phyloP scores from a whole-genome alignment of 1,140 invertebrate genomes.

The Eriosoma lanigerum region DNA sequence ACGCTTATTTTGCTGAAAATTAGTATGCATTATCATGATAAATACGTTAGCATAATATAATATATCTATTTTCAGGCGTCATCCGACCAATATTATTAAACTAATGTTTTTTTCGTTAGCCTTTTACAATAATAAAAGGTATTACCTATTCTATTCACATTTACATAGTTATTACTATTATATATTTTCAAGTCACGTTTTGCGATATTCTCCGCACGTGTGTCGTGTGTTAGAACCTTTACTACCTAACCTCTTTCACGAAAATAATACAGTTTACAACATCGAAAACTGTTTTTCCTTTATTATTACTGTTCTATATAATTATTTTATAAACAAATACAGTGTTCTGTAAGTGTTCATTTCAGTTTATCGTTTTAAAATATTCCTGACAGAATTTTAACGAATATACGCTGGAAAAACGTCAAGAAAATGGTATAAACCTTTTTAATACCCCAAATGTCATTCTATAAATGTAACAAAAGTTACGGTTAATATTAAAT shows the following conservation, averaged over 20 bases:
- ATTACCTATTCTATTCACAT: not conserved
- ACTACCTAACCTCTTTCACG: not conserved
- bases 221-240: not conserved
- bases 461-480: not conserved
- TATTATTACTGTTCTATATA: not conserved
- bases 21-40: not conserved
- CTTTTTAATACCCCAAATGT: conserved; percentile 5
- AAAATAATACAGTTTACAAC: not conserved
- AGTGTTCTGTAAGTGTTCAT: not conserved
- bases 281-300: not conserved
- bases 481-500: not conserved
- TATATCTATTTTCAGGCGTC: not conserved
- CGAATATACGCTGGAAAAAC: not conserved
- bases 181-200: conserved; percentile 25
- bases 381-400: not conserved
- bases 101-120: not conserved
- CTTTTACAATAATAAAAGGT: not conserved
- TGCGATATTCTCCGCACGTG: not conserved
- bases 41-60: not conserved
- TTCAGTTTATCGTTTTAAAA: not conserved
- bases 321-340: not conserved
- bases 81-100: not conserved
- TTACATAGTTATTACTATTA: not conserved
- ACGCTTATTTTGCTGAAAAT: not conserved
- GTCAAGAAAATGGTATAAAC: conserved; percentile 10